Conservation (phyloP, 1,140 invertebrate species). For the Aphidius ervi region DNA sequence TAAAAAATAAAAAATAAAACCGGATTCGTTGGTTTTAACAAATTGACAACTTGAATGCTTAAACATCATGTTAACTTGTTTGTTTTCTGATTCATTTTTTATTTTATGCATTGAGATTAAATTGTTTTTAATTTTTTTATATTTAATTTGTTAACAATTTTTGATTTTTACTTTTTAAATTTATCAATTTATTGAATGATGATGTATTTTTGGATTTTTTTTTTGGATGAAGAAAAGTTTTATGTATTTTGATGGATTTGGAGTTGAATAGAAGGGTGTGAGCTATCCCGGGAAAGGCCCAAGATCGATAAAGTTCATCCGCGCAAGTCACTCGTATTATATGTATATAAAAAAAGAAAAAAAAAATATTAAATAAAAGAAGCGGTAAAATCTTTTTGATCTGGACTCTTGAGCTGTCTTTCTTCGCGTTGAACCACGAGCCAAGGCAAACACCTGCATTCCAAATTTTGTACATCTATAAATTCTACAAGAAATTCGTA, state of each 20-base stretch:
- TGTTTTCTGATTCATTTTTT: not conserved
- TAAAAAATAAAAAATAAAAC: not conserved
- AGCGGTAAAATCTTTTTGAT: not conserved
- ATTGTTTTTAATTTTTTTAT: too few species aligned
- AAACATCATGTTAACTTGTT: slow-evolving; percentile 10
- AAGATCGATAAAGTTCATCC: slow-evolving; percentile 36
- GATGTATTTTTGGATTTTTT: too few species aligned
- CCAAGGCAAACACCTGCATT: slow-evolving; percentile 15
- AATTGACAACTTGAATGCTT: not conserved
- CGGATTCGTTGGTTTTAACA: not conserved
- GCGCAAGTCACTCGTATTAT: slow-evolving; percentile 31
- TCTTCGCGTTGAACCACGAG: not conserved
- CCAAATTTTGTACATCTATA: not conserved
- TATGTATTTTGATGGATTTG: slow-evolving; percentile 1
- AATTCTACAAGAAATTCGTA: too few species aligned
- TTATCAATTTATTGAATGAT: not conserved
- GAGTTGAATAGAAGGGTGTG: slow-evolving; percentile 19
- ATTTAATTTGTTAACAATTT: not conserved
- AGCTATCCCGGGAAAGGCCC: slow-evolving; percentile 27
- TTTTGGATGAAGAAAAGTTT: not conserved
- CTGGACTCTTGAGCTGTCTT: not conserved
- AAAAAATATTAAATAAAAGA: not conserved
- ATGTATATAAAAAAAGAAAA: not conserved
- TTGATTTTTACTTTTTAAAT: not conserved
- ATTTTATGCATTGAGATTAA: not conserved